phyloP scores from a whole-genome alignment of 1,140 invertebrate species.

The Cyphomyrmex costatus region DNA sequence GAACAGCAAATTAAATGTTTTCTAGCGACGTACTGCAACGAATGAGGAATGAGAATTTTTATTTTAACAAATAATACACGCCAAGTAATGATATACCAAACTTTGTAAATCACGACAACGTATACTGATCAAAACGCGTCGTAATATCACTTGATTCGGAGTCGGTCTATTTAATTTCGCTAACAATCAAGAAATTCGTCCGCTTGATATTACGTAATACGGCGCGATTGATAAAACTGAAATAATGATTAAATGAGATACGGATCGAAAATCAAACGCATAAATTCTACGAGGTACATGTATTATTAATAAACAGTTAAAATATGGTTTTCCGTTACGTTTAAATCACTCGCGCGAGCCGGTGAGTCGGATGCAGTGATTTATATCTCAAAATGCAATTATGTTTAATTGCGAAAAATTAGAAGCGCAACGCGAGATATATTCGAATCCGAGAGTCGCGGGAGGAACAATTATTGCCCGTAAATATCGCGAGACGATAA shows the following conservation, averaged over 20 bases:
- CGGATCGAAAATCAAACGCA: not conserved
- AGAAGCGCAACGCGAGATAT: slow-evolving; percentile 13
- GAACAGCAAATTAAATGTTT: not conserved
- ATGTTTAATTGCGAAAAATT: slow-evolving; percentile 16
- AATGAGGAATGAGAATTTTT: not conserved
- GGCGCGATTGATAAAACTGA: not conserved
- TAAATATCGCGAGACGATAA: slow-evolving; percentile 13
- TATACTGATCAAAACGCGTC: not conserved
- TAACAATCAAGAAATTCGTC: slow-evolving; percentile 1
- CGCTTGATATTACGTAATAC: not conserved
- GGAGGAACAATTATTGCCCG: not conserved
- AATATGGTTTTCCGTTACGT: slow-evolving; percentile 18
- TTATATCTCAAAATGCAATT: slow-evolving; percentile 4
- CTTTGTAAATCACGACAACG: not conserved
- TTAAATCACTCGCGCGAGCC: slow-evolving; percentile 2
- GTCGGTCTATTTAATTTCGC: not conserved
- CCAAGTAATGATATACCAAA: not conserved
- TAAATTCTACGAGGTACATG: not conserved
- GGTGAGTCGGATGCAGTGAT: not conserved
- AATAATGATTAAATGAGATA: not conserved
- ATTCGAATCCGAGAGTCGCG: not conserved
- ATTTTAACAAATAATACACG: not conserved
- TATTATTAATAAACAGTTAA: slow-evolving; percentile 12
- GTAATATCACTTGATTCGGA: not conserved
- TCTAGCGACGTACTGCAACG: not conserved